Evolutionary conservation across 2,113 vertebrate species (phyloP), one percentile per base, ranked within the genome.

Genomic region (Dendrocopos noguchii): DNA sequence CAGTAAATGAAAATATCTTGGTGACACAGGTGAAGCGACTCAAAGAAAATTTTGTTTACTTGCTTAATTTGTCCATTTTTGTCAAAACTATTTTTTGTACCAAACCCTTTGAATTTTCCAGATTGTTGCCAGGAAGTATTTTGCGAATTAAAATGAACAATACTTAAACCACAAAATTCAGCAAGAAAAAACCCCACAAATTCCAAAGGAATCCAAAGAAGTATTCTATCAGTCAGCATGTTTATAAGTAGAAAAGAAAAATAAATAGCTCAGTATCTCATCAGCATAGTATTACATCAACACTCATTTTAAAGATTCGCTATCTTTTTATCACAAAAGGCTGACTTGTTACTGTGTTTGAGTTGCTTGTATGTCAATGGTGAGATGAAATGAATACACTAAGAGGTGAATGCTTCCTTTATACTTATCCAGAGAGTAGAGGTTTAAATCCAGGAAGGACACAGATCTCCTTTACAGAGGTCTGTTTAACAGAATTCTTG

Each of bases 261-360:
- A 59, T 22, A 77, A 91, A 86, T 50, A 74, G 4, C 15, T 72
- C 42, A 31, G 24, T 55, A 15, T 70, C 67, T 56, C 39, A 81
- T 76, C 59, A 86, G 22, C 55, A 66, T 28, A 64, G 33, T 86
- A 66, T 74, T 75, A 83, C 59, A 61, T 52, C 93, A 90, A 82
- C 47, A 84, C 8, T 46, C 36, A 44, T 91, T 94, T 95, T 60
- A 91, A 84, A 93, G 87, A 88, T 76, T 92, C 79, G 68, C 93
- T 86, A 92, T 27, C 29, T 52, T 87, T 94, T 91, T 82, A 84
- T 86, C 90, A 89, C 55, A 19, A 70, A 63, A 88, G 17, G 29
- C 68, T 93, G 60, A 88, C 91, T 84, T 74, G 42, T 33, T 91
- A 50, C 80, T 57, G 39, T 75, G 59, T 94, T 94, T 0, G 0